phyloP scores from a whole-genome alignment of 2,113 vertebrate species.

The Nesogale talazaci region DNA sequence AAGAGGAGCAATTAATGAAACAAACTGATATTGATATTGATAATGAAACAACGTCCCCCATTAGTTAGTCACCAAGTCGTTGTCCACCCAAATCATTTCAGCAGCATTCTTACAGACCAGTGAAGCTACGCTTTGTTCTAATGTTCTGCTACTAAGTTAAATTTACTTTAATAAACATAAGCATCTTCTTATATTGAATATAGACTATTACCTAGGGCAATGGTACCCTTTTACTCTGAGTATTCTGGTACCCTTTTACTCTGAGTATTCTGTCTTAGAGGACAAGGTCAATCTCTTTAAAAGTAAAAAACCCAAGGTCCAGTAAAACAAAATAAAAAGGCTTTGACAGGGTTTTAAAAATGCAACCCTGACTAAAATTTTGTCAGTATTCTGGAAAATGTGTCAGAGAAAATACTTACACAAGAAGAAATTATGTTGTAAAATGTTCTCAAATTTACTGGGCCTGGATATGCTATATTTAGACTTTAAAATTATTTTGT shows the following conservation, averaged over 20 bases:
- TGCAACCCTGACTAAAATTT: slow-evolving; percentile 21
- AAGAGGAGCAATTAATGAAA: too few relatives aligned
- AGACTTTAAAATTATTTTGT: slow-evolving; percentile 9
- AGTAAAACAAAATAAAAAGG: slow-evolving; percentile 62
- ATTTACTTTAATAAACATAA: neutral
- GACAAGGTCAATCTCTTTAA: neutral
- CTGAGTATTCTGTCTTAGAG: neutral
- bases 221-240: too few relatives aligned
- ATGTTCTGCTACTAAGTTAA: too few relatives aligned
- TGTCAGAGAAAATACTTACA: slow-evolving; percentile 31
- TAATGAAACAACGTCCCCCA: too few relatives aligned
- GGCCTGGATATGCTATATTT: slow-evolving; percentile 45
- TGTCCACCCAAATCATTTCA: too few relatives aligned
- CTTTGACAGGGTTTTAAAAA: slow-evolving; percentile 28
- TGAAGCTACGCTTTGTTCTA: too few relatives aligned
- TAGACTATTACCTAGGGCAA: neutral
- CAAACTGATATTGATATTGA: too few relatives aligned
- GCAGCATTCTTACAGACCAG: too few relatives aligned
- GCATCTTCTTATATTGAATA: slow-evolving; percentile 7
- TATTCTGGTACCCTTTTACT: neutral
- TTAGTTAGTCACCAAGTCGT: too few relatives aligned
- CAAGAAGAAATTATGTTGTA: slow-evolving; percentile 9
- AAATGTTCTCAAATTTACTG: slow-evolving; percentile 55
- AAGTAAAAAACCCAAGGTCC: neutral
- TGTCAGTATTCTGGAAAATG: slow-evolving; percentile 49